phyloP scores from a whole-genome alignment of 2,888 invertebrate species.

The Hymenopus coronatus region DNA sequence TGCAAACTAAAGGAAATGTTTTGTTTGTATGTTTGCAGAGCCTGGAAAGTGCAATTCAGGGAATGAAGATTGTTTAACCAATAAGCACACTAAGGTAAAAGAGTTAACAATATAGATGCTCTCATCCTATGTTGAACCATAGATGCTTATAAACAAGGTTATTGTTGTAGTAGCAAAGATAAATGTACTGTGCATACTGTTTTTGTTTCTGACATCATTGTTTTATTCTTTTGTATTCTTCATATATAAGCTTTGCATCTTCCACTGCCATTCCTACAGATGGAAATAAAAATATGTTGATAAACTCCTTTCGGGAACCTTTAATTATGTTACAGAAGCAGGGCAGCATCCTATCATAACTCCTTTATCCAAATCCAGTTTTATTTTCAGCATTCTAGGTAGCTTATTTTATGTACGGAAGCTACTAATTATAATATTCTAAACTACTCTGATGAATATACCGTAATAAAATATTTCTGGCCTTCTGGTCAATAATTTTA shows the following conservation, averaged over 20 bases:
- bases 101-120: neutral
- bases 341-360: too few species aligned
- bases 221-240: slow-evolving; percentile 37
- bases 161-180: neutral
- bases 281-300: neutral
- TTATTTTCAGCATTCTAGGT: too few species aligned
- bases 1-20: neutral
- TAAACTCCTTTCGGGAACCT: neutral
- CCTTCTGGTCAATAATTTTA: too few species aligned
- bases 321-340: too few species aligned
- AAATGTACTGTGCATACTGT: neutral
- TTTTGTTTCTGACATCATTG: neutral
- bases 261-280: slow-evolving; percentile 58
- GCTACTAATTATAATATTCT: too few species aligned
- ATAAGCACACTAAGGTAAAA: neutral
- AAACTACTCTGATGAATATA: too few species aligned
- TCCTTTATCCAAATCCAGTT: too few species aligned
- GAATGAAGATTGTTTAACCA: slow-evolving; percentile 59
- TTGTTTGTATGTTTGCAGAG: slow-evolving; percentile 44
- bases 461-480: too few species aligned
- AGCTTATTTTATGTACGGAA: too few species aligned
- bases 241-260: slow-evolving; percentile 57
- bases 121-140: neutral
- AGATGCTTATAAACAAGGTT: neutral
- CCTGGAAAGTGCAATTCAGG: slow-evolving; percentile 65